Percentiles rank a stretch among this genome's conserved stretches.
These are phyloP conservation scores for Nothocercus julius DNA, from an alignment of 2,113 vertebrate genomes.

Conservation along the genomic window DNA sequence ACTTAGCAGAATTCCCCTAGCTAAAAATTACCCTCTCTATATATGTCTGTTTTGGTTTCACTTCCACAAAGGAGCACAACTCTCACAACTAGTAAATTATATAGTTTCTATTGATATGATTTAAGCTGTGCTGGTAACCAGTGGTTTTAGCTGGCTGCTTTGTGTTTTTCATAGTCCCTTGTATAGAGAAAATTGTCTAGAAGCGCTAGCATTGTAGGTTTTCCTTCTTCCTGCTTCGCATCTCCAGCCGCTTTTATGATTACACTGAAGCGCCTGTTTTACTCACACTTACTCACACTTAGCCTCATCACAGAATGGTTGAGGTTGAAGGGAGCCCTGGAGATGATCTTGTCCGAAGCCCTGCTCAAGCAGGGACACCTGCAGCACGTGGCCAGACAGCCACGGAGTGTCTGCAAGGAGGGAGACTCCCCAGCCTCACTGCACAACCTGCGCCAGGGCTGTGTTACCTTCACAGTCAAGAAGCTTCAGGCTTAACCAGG, in stretches of 20 bases:
- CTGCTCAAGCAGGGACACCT: too few species aligned
- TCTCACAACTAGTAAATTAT: background rate
- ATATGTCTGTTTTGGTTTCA: background rate
- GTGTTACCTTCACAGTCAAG: too few species aligned
- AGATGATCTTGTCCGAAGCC: too few species aligned
- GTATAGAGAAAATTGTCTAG: background rate
- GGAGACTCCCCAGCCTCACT: too few species aligned
- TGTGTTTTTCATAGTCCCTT: background rate
- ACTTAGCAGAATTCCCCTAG: background rate
- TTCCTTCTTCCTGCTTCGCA: background rate
- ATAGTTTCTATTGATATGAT: background rate
- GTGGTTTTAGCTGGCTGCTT: background rate
- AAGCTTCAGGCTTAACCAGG: too few species aligned
- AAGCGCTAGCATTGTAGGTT: background rate
- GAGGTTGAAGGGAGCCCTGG: too few species aligned
- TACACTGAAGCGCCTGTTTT: background rate
- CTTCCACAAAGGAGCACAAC: background rate
- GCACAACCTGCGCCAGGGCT: too few species aligned
- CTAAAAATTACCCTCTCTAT: background rate
- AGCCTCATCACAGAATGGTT: too few species aligned
- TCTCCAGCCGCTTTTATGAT: background rate
- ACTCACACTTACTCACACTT: background rate
- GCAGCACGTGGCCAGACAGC: too few species aligned
- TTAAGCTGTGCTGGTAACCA: background rate
- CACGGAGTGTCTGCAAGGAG: too few species aligned